Evolutionary conservation across 2,888 invertebrate genomes (phyloP), one percentile per base, ranked within the genome.

Genomic region (Psylliodes chrysocephalus): DNA sequence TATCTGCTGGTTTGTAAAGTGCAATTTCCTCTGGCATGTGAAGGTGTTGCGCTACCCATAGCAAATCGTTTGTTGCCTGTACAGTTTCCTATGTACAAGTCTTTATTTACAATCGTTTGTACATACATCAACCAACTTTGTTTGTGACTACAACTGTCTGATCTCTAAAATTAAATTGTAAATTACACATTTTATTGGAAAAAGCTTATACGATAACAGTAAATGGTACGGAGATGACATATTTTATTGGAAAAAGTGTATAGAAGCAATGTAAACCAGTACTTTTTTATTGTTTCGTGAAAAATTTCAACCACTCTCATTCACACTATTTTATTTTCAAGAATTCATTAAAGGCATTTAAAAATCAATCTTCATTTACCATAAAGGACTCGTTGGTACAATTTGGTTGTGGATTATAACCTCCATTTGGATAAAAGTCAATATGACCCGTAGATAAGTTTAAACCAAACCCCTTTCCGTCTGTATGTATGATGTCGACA

Each of bases 401-500:
- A 1, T n/a, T 18, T 19, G 44, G 44, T 44, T 44, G 44, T 3
- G 44, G 44, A 44, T 18, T 44, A 10, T 18, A 15, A 2, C 44
- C 44, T 44, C 44, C 44, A 44, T 44, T 44, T 19, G 44, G 44
- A 17, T 44, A 44, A 44, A 44, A 44, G 17, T 44, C 44, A 7
- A 44, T 19, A n/a, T 44, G 44, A 18, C 44, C 44, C 17, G n/a
- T 17, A 17, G 44, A 17, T 17, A 12, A 12, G 17, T 44, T 8
- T 6, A 44, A 44, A 18, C 44, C 44, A 7, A 44, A 8, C 10
- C 6, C 6, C 1, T n/a, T 8, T 3, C 17, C 17, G 12, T 44
- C 44, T 17, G 44, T 44, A n/a, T 44, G 44, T 10, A 44, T 44
- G 7, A 44, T 17, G 14, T 44, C 44, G 1, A 44, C 44, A 19